phyloP scores from a whole-genome alignment of 2,888 invertebrate genomes.

The Cremastinae sp. region DNA sequence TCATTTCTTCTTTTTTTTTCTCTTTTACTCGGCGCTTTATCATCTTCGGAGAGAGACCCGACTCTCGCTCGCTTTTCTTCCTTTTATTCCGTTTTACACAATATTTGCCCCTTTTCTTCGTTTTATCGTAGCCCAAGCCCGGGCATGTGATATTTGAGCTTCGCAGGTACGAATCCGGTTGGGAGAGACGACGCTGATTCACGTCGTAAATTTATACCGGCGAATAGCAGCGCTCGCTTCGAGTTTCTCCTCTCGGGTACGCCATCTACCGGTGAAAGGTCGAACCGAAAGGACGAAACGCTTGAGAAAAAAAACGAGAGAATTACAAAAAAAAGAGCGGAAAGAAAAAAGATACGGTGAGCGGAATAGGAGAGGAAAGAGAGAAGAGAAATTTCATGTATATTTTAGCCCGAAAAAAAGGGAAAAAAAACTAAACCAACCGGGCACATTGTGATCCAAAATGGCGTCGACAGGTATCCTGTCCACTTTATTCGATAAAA shows the following conservation, averaged over 20 bases:
- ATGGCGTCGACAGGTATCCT: no score
- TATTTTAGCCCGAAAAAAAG: no score
- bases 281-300: background rate
- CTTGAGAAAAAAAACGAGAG: no score
- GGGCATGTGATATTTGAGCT: slow-evolving; percentile 37
- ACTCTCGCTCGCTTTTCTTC: background rate
- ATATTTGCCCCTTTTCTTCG: slow-evolving; percentile 26
- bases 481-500: no score
- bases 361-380: no score
- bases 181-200: slow-evolving; percentile 18
- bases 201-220: slow-evolving; percentile 46
- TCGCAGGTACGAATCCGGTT: slow-evolving; percentile 52
- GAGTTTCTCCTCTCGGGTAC: background rate
- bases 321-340: no score
- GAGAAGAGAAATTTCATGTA: no score
- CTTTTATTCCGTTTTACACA: slow-evolving; percentile 20
- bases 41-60: slow-evolving; percentile 10
- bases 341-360: no score
- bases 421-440: no score
- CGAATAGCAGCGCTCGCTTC: slow-evolving; percentile 29
- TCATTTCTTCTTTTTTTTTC: slow-evolving; percentile 31
- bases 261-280: background rate
- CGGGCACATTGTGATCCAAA: no score
- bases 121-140: slow-evolving; percentile 27
- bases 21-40: slow-evolving; percentile 19